phyloP scores from a whole-genome alignment of 2,113 vertebrate species.

The Boulengeromyrus knoepffleri region DNA sequence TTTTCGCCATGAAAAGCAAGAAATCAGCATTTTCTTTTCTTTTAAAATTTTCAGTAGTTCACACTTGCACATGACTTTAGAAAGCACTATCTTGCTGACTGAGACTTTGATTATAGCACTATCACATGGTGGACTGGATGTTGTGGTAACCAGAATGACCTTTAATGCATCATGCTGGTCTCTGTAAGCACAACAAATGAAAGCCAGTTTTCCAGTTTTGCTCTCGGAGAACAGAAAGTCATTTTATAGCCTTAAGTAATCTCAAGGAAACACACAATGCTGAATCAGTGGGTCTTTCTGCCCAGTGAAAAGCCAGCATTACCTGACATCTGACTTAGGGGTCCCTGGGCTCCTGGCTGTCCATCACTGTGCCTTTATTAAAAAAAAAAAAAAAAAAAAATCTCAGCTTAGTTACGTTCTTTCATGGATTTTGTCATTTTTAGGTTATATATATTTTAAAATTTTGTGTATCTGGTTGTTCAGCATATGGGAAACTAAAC shows the following conservation, averaged over 20 bases:
- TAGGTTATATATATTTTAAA: slow-evolving; percentile 24
- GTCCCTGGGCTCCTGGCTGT: slow-evolving; percentile 1
- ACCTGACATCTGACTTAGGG: slow-evolving; percentile 11
- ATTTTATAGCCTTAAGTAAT: slow-evolving; percentile 16
- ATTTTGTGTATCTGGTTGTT: slow-evolving; percentile 6
- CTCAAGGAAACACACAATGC: slow-evolving; percentile 19
- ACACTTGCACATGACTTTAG: background rate
- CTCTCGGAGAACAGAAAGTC: slow-evolving; percentile 9
- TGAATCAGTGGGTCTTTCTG: slow-evolving; percentile 13
- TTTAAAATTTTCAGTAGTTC: background rate
- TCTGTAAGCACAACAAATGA: background rate
- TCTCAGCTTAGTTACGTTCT: slow-evolving; percentile 16
- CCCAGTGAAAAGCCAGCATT: slow-evolving; percentile 11
- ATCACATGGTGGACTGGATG: slow-evolving; percentile 8
- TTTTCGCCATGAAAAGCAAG: background rate
- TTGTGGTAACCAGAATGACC: slow-evolving; percentile 7
- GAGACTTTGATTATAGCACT: slow-evolving; percentile 21
- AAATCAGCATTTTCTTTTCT: background rate
- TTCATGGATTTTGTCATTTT: slow-evolving; percentile 21
- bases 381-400: slow-evolving; percentile 3
- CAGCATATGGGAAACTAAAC: background rate
- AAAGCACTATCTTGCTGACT: slow-evolving; percentile 17
- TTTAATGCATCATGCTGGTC: background rate
- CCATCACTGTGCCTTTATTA: slow-evolving; percentile 33
- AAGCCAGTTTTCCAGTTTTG: background rate